phyloP scores from a whole-genome alignment of 2,113 vertebrate genomes.

The Equus przewalskii region DNA sequence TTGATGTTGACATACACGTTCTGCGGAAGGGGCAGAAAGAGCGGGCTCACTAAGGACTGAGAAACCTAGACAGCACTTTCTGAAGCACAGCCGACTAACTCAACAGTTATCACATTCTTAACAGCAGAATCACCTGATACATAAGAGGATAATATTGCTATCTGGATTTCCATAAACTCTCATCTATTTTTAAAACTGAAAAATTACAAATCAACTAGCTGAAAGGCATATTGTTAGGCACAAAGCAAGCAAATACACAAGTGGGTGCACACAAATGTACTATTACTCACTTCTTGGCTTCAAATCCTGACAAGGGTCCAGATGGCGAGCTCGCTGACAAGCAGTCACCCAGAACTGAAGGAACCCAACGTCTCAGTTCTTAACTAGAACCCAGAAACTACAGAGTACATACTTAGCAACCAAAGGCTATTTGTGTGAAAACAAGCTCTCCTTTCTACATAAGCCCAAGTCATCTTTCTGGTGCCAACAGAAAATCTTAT shows the following conservation, averaged over 20 bases:
- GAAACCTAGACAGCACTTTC: background rate
- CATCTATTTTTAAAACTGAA: constrained; percentile 31
- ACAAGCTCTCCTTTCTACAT: constrained; percentile 23
- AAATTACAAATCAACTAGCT: background rate
- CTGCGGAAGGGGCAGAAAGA: constrained; percentile 82
- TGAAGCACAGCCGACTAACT: background rate
- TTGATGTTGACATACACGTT: constrained; percentile 99
- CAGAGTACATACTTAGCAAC: constrained; percentile 1
- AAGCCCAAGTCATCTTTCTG: background rate
- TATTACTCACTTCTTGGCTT: constrained; percentile 12
- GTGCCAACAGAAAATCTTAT: background rate
- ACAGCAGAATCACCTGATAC: background rate
- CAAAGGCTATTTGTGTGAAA: constrained; percentile 34
- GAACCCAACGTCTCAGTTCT: background rate
- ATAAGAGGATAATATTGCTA: background rate
- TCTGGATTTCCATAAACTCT: background rate
- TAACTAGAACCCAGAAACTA: constrained; percentile 47
- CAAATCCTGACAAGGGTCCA: background rate
- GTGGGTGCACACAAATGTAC: background rate
- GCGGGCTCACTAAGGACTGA: background rate
- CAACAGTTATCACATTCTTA: background rate
- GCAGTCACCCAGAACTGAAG: background rate
- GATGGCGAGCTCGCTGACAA: background rate
- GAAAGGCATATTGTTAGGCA: background rate
- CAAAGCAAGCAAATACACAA: constrained; percentile 10